Evolutionary conservation across 2,797 vertebrate species (phyloP), one percentile per base, ranked within the genome.

Genomic region (Spinibarbus caldwelli): DNA sequence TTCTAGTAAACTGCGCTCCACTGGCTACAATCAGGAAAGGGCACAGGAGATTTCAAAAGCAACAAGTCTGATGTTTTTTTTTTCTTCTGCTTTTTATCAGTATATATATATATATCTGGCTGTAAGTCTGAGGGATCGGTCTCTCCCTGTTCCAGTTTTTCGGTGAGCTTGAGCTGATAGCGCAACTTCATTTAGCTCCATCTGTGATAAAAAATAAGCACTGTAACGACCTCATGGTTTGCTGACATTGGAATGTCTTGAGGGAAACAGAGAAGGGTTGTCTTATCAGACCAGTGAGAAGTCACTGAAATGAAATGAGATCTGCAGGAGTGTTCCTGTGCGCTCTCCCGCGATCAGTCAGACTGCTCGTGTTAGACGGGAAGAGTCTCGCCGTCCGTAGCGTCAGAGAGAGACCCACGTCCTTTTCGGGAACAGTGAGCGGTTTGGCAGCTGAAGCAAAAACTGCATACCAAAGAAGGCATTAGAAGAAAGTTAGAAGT

Each of bases 11-110:
- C 92, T 94, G 94, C 92, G 94, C 93, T 95, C 94, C 93, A 94
- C 93, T 93, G 94, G 94, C 95, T 96, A 95, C 95, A 96, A 95
- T 96, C 94, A 95, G 94, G 91, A 92, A 95, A 94, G 94, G 94
- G 93, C 94, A 95, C 94, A 94, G 93, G 93, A 95, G 92, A 95
- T 93, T 95, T 93, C 89, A 94, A 95, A 95, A 95, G 92, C 92
- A 93, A 89, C 86, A 86, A 92, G 90, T 94, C 89, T 92, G 38
- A 90, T 91, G 90, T 68, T 59, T 43, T 62, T 43, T n/a, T n/a
- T n/a, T 75, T 29, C n/a, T 79, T 45, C 43, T 73, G 79, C 89
- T 80, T 79, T 77, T 77, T 29, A 73, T 86, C 64, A 76, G 23
- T 81, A 64, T 86, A 87, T 88, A 86, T 79, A 85, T 79, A 43